These are phyloP conservation scores for Netelia fuscicornis DNA, from an alignment of 2,888 invertebrate species.

Conservation along the genomic window DNA sequence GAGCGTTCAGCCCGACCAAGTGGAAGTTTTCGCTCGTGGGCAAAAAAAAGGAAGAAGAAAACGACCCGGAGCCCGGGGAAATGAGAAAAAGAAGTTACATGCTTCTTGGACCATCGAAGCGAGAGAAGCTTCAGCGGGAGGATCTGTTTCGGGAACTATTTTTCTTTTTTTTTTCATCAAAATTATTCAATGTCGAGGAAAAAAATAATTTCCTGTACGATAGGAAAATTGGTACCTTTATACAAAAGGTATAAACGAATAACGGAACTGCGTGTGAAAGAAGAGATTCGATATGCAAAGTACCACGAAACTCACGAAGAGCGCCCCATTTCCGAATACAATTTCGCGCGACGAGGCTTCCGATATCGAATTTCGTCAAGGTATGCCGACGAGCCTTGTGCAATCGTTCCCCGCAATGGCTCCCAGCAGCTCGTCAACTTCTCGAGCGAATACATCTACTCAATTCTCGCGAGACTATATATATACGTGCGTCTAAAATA, in stretches of 20 bases:
- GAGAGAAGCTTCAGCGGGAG: neutral
- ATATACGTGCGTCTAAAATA: too few species aligned
- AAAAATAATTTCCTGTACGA: slow-evolving; percentile 32
- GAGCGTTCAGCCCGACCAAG: slow-evolving; percentile 55
- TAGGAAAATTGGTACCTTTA: slow-evolving; percentile 16
- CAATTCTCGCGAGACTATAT: too few species aligned
- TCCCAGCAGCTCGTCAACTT: too few species aligned
- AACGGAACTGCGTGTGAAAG: neutral
- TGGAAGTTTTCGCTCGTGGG: slow-evolving; percentile 51
- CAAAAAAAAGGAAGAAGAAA: slow-evolving; percentile 50
- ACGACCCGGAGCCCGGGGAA: neutral
- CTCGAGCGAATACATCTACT: too few species aligned
- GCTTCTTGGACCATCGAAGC: slow-evolving; percentile 29
- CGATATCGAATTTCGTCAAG: too few species aligned
- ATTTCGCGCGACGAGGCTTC: too few species aligned
- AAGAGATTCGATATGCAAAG: neutral
- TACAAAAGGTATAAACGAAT: neutral
- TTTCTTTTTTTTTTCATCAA: neutral
- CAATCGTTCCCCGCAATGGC: too few species aligned
- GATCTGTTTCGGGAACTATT: slow-evolving; percentile 23
- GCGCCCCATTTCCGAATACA: too few species aligned
- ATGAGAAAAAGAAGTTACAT: slow-evolving; percentile 6
- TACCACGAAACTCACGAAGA: neutral
- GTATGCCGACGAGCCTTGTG: too few species aligned
- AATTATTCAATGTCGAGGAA: slow-evolving; percentile 13